Conservation (phyloP, 2,888 invertebrate species). For the Cacoxenus indagator region DNA sequence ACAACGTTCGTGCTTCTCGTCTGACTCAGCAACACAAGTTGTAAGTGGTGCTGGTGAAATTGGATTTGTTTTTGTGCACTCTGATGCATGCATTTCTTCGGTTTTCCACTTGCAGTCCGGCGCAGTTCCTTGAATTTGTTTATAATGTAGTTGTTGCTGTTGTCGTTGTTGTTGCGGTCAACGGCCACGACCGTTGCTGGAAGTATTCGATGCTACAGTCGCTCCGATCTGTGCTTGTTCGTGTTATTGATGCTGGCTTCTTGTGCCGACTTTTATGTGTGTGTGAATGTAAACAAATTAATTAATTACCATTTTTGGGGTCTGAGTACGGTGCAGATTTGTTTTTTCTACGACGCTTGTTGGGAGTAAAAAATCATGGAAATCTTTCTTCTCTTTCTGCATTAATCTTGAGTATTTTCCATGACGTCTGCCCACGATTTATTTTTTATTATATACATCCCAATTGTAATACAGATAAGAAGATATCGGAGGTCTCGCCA, state of each 20-base stretch:
- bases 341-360: not conserved
- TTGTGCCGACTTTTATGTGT: slow-evolving; percentile 37
- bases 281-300: slow-evolving; percentile 57
- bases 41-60: slow-evolving; percentile 11
- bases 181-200: slow-evolving; percentile 47
- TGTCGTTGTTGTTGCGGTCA: slow-evolving; percentile 25
- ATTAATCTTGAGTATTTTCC: not conserved
- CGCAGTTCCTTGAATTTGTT: slow-evolving; percentile 40
- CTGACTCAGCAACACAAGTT: slow-evolving; percentile 23
- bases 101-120: not conserved
- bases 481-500: too few species aligned
- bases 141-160: slow-evolving; percentile 23
- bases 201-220: not conserved
- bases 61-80: slow-evolving; percentile 52
- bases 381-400: not conserved
- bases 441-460: not conserved
- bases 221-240: slow-evolving; percentile 16
- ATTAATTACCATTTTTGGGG: slow-evolving; percentile 57
- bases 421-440: not conserved
- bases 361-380: not conserved
- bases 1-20: slow-evolving; percentile 44
- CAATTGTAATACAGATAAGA: too few species aligned
- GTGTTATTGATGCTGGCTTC: slow-evolving; percentile 23
- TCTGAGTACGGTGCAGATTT: not conserved
- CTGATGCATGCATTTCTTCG: slow-evolving; percentile 43